Conservation (phyloP, 2,888 invertebrate genomes). For the Galerucella calmariensis region DNA sequence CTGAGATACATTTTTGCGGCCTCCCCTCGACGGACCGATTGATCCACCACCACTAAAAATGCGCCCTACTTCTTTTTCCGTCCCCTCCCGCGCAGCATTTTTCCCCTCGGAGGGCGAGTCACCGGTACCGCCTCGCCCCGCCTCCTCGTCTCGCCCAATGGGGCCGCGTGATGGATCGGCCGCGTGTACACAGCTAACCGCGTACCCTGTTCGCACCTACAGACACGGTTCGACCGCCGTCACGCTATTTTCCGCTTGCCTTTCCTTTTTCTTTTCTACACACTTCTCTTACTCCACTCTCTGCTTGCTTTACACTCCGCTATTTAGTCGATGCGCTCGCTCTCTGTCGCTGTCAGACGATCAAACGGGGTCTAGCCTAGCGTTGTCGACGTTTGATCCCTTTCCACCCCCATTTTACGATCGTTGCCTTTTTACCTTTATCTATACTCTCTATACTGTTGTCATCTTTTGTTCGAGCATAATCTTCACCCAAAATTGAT, state of each 20-base stretch:
- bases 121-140: conserved; percentile 66
- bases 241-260: conserved; percentile 49
- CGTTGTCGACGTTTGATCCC: neutral
- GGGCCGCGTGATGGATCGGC: conserved; percentile 63
- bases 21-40: conserved; percentile 63
- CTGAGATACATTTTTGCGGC: conserved; percentile 64
- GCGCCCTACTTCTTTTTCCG: conserved; percentile 66
- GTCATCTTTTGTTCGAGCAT: neutral
- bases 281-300: conserved; percentile 22
- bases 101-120: conserved; percentile 69
- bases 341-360: conserved; percentile 12
- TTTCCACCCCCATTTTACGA: neutral
- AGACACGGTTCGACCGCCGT: conserved; percentile 53
- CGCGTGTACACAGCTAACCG: conserved; percentile 60
- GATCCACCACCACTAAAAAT: conserved; percentile 67
- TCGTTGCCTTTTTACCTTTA: neutral
- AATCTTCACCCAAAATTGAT: conserved; percentile 9
- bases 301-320: conserved; percentile 25
- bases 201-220: conserved; percentile 58
- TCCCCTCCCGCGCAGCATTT: conserved; percentile 62
- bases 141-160: conserved; percentile 65
- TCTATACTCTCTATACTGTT: neutral
- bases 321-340: conserved; percentile 26
- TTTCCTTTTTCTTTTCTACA: conserved; percentile 38
- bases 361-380: neutral